Conservation (phyloP, 2,113 vertebrate species). For the Egretta garzetta region DNA sequence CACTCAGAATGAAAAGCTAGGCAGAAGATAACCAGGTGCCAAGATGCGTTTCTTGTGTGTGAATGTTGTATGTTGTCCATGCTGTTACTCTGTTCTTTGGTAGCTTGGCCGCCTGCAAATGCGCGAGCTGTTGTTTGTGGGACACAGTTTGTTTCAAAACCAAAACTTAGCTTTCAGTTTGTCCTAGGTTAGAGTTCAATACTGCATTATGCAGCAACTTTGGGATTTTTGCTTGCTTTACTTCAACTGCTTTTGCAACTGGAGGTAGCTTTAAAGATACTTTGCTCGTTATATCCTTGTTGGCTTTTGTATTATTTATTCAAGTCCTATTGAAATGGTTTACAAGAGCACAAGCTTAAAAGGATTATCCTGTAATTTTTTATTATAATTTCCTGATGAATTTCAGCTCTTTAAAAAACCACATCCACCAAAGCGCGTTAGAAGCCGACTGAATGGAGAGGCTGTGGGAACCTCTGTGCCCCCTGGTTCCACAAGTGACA, state of each 20-base stretch:
- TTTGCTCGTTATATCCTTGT: fast-evolving
- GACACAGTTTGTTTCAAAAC: not conserved
- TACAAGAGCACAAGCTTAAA: too few species aligned
- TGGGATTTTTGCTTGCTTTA: not conserved
- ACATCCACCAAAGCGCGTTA: slow-evolving; percentile 95
- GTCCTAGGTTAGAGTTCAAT: not conserved
- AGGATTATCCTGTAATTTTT: too few species aligned
- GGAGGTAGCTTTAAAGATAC: not conserved
- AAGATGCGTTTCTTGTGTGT: not conserved
- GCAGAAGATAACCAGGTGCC: not conserved
- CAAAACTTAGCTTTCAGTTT: not conserved
- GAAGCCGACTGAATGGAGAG: slow-evolving; percentile 89
- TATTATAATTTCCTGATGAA: not conserved
- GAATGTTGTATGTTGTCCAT: not conserved
- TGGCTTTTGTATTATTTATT: not conserved
- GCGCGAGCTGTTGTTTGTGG: not conserved
- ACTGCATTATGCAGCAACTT: fast-evolving
- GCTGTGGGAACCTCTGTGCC: slow-evolving; percentile 75
- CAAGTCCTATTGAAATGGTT: not conserved
- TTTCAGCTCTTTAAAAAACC: slow-evolving; percentile 96
- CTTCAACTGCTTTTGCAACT: not conserved
- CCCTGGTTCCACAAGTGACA: slow-evolving; percentile 84
- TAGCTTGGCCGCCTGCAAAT: not conserved
- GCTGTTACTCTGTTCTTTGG: not conserved
- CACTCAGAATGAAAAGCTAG: not conserved